Evolutionary conservation across 2,113 vertebrate genomes (phyloP).

Genomic region (Brachypteracias leptosomus): DNA sequence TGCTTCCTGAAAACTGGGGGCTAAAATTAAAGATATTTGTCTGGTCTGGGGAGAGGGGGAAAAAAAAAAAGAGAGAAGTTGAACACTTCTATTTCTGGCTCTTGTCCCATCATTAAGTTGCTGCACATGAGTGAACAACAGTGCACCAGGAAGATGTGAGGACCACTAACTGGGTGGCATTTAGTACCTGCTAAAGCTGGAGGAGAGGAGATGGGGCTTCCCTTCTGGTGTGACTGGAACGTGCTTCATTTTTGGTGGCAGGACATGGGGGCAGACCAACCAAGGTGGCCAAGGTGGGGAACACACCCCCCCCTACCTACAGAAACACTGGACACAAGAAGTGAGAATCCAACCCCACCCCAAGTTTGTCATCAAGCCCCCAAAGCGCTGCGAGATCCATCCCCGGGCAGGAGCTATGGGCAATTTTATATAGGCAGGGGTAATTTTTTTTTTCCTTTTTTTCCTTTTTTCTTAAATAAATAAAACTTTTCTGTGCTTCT

Average conservation of each 20-base stretch:
- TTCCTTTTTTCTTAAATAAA: conserved; percentile 15
- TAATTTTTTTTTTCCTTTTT: neutral
- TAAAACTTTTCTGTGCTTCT: conserved; percentile 72
- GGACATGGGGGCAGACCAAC: neutral
- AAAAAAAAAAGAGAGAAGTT: neutral
- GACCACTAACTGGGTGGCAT: no score
- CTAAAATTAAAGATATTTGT: neutral
- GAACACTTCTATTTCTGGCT: neutral
- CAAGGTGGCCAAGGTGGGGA: neutral
- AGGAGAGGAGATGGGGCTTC: neutral
- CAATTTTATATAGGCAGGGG: neutral
- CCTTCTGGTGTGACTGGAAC: conserved; percentile 51
- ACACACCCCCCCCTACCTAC: conserved; percentile 30
- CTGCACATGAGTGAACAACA: neutral
- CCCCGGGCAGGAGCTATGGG: neutral
- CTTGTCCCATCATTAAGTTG: neutral
- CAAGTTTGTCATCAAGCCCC: neutral
- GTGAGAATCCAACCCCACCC: conserved; percentile 33
- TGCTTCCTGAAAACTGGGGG: neutral
- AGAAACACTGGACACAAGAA: conserved; percentile 36
- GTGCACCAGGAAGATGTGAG: neutral
- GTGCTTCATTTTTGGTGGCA: conserved; percentile 9
- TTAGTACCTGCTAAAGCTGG: neutral
- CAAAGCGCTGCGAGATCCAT: conserved; percentile 1
- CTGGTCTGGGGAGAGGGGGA: neutral